These are phyloP conservation scores for Drosophila kuntzei DNA, from an alignment of 2,888 invertebrate genomes.

Conservation along the genomic window DNA sequence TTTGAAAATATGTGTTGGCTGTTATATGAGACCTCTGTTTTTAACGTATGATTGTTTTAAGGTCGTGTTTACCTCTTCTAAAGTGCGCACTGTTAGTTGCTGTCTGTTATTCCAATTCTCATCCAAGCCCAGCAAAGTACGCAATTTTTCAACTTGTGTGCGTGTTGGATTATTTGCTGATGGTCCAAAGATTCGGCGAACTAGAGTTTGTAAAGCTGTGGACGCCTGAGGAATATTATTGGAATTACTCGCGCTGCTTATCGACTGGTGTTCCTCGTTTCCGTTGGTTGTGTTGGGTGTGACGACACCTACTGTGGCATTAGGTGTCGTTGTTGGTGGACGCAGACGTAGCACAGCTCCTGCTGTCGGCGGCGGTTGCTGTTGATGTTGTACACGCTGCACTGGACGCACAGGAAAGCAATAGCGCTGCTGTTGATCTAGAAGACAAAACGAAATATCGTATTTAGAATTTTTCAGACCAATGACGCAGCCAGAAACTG, in stretches of 20 bases:
- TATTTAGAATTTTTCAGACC: slow-evolving; percentile 18
- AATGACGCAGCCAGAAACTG: slow-evolving; percentile 54
- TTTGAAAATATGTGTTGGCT: too few species aligned
- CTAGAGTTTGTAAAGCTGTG: slow-evolving; percentile 49
- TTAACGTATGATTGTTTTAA: too few species aligned
- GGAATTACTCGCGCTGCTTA: slow-evolving; percentile 16
- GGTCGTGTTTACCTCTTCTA: slow-evolving; percentile 43
- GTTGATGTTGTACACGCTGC: slow-evolving; percentile 79
- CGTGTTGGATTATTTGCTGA: slow-evolving; percentile 36
- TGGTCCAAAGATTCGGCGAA: slow-evolving; percentile 56
- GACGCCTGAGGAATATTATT: slow-evolving; percentile 15
- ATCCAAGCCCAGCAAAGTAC: slow-evolving; percentile 66
- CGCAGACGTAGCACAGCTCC: slow-evolving; percentile 50
- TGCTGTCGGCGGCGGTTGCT: slow-evolving; percentile 45
- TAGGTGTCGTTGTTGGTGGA: slow-evolving; percentile 77
- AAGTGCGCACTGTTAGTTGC: slow-evolving; percentile 27
- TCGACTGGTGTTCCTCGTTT: slow-evolving; percentile 45
- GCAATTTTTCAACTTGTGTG: slow-evolving; percentile 65
- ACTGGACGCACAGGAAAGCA: slow-evolving; percentile 85
- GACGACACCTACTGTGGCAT: slow-evolving; percentile 77
- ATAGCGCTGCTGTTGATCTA: slow-evolving; percentile 83
- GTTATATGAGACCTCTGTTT: too few species aligned
- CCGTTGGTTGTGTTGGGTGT: slow-evolving; percentile 81
- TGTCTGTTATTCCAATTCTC: slow-evolving; percentile 66
- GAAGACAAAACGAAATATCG: slow-evolving; percentile 18